Evolutionary conservation across 2,113 vertebrate species (phyloP), one percentile per base, ranked within the genome.

Genomic region (Chloroceryle aenea): DNA sequence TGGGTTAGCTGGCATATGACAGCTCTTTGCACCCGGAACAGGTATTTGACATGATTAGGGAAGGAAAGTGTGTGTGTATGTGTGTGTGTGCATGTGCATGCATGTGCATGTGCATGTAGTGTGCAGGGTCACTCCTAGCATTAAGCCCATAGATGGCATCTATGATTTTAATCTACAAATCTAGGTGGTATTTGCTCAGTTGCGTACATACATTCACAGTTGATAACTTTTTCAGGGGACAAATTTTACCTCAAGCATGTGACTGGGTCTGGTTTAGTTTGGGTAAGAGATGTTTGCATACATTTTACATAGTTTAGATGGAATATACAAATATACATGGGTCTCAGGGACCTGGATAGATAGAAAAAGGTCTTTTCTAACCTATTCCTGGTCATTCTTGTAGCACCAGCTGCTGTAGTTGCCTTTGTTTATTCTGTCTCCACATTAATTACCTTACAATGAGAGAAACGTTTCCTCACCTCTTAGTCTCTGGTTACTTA

Each of bases 51-150:
- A 30, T 7, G 11, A 72, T 23, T 34, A 67, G 14, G 9, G 18
- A 64, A 67, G 23, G 21, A 47, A 50, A 56, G 5, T 3, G 5
- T 25, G 20, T 30, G 4, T 26, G 29, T 32, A 6, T 42, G 14
- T 47, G 18, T 52, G 25, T 8, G 50, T 52, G 50, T 66, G 30
- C 32, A 14, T n/a, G 21, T 67, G 6, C 6, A 1, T 9, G 10
- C 3, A 10, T 4, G 4, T 66, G 4, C 14, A n/a, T 1, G 1
- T 6, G 12, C 4, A 12, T 3, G 25, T 52, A 52, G 50, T 27
- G 10, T 29, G 25, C 3, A 8, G 1, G 4, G 14, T 11, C 23
- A 40, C 7, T 20, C 15, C 4, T 77, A 26, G 6, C n/a, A 23
- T 48, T 42, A 61, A 84, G 19, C 11, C 15, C 47, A n/a, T 6